Base-by-base conservation (phyloP, 2,888 invertebrate genomes). In the Yponomeuta evonymella region DNA sequence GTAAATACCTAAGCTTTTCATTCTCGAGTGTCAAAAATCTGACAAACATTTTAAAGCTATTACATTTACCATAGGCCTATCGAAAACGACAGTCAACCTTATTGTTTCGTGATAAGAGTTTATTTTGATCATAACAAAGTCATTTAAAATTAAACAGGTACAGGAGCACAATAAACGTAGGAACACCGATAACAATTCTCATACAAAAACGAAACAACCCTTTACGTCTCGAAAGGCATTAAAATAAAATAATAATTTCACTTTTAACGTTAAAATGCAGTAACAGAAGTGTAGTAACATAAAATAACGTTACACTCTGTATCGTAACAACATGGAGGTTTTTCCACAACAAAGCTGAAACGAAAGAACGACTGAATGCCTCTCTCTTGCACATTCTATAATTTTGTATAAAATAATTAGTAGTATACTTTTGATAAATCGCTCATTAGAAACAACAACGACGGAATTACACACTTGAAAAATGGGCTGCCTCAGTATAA, bases 221-320 rank as follows among this genome's bases (percentile, higher is more conserved):
- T 10, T 64, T 64, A 5, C 30, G 10, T 64, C 23, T 30, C 64
- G 29, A 29, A 64, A 64, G 23, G 30, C 64, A 64, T 64, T 30
- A 64, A 64, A 23, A 64, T 64, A 64, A 64, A 64, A 30, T 29
- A 64, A 64, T 29, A 23, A 67, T 69, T 69, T 69, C 29, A 69
- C 69, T 69, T 30, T 58, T 36, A 69, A 9, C 33, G 33, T 48
- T 69, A 69, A 69, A 69, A 58, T 29, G 69, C 62, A 69, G 51
- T 69, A 69, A 69, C 58, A 58, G 69, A 69, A 29, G 33, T 33
- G 58, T 69, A 69, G 48, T 69, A 51, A 69, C 69, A 58, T 51
- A 51, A 33, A 65, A 65, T 48, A 58, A 58, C 51, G 51, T 58
- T 58, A 58, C 51, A 58, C 12, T 58, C 51, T 58, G 51, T 58